Percentiles rank a stretch among this genome's conserved stretches.
phyloP scores from a whole-genome alignment of 1,140 invertebrate species.

The Zaprionus lachaisei region DNA sequence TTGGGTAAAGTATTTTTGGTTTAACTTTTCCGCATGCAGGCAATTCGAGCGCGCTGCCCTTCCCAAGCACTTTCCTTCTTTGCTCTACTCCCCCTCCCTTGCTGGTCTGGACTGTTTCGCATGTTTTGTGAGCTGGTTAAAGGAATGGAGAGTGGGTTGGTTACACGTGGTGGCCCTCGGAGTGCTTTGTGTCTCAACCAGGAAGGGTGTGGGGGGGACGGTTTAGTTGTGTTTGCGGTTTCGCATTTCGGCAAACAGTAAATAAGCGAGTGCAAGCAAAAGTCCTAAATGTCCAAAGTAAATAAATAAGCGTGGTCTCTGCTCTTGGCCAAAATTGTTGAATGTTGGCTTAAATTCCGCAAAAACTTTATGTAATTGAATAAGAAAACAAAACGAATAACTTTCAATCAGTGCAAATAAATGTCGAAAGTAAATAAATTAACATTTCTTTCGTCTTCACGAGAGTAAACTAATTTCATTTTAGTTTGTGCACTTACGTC shows the following conservation, averaged over 20 bases:
- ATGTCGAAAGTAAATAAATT: constrained; percentile 57
- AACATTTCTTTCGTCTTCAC: not conserved
- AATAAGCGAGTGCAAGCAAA: constrained; percentile 62
- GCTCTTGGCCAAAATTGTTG: constrained; percentile 39
- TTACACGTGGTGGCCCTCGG: not conserved
- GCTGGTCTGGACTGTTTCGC: constrained; percentile 29
- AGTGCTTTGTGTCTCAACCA: not conserved
- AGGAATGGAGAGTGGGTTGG: not conserved
- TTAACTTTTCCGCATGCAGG: constrained; percentile 58
- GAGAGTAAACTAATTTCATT: constrained; percentile 8
- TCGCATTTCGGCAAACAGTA: constrained; percentile 75
- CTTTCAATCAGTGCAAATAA: constrained; percentile 52
- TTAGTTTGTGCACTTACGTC: not conserved
- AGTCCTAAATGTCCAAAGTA: constrained; percentile 57
- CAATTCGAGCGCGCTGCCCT: constrained; percentile 5
- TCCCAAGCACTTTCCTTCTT: not conserved
- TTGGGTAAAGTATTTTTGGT: constrained; percentile 65
- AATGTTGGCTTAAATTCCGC: constrained; percentile 38
- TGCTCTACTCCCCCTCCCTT: not conserved
- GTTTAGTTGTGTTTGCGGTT: constrained; percentile 68
- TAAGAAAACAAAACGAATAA: constrained; percentile 63
- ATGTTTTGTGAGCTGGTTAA: constrained; percentile 34
- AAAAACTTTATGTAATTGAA: constrained; percentile 66
- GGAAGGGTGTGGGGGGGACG: not conserved
- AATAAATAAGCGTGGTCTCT: constrained; percentile 59